Conservation (phyloP, 2,113 vertebrate genomes). For the Garra rufa region DNA sequence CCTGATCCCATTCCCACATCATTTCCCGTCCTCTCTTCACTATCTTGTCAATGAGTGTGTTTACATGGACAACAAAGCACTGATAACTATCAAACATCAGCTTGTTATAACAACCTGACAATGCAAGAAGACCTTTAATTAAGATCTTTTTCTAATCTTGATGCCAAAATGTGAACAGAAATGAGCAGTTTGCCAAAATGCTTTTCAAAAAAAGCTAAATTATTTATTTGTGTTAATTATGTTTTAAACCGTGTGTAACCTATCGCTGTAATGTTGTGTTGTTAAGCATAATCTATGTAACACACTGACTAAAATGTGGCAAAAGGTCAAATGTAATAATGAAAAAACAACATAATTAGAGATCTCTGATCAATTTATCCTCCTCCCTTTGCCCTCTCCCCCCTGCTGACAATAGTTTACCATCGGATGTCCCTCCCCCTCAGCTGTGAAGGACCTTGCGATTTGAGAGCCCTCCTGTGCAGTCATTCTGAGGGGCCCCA, state of each 20-base stretch:
- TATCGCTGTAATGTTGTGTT: background rate
- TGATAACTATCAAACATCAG: background rate
- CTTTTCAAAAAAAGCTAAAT: no score
- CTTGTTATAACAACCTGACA: background rate
- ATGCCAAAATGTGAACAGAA: background rate
- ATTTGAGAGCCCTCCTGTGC: conserved; percentile 54
- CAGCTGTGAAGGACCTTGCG: conserved; percentile 60
- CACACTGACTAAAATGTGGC: background rate
- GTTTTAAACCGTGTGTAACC: background rate
- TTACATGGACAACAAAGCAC: background rate
- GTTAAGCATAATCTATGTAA: background rate
- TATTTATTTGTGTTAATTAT: background rate
- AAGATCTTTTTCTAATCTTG: background rate
- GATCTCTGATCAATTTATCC: conserved; percentile 25
- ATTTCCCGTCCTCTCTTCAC: background rate
- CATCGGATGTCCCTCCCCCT: conserved; percentile 54
- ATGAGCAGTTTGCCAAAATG: no score
- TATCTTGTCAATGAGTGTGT: background rate
- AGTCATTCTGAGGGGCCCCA: conserved; percentile 55
- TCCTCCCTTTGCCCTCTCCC: conserved; percentile 51
- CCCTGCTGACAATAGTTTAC: conserved; percentile 68
- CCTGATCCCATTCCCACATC: background rate
- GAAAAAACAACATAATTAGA: background rate
- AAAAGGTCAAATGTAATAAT: background rate
- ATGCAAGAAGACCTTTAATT: background rate